phyloP scores from a whole-genome alignment of 2,888 invertebrate genomes.

The Lutraria lutraria region DNA sequence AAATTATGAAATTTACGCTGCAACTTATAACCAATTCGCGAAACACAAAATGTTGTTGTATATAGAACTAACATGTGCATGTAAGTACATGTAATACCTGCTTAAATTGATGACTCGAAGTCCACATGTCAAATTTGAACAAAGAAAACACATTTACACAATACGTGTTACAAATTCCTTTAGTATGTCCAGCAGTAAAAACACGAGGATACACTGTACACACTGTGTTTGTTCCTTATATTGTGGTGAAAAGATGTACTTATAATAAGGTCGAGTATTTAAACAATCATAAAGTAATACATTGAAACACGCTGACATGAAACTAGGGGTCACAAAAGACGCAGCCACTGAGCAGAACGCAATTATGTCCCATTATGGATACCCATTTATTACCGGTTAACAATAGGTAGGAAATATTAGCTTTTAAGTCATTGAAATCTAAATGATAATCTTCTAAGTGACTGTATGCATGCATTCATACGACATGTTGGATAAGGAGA shows the following conservation, averaged over 20 bases:
- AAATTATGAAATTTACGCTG: not conserved
- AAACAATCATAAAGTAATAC: not conserved
- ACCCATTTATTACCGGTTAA: not conserved
- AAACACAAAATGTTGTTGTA: not conserved
- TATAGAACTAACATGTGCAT: not conserved
- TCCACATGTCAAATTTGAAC: not conserved
- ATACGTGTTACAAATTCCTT: not conserved
- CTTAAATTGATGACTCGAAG: not conserved
- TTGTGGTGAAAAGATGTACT: not conserved
- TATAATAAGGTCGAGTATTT: not conserved
- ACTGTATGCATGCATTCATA: not conserved
- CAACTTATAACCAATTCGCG: not conserved
- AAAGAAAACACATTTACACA: not conserved
- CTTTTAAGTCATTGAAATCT: not conserved
- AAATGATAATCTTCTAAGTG: not conserved
- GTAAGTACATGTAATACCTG: not conserved
- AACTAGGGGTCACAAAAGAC: not conserved
- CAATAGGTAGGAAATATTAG: not conserved
- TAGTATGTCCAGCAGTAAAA: not conserved
- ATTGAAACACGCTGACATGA: not conserved
- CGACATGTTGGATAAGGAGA: not conserved
- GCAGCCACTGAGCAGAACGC: not conserved
- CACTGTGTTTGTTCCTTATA: not conserved
- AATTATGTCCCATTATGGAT: not conserved
- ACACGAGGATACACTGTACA: not conserved